Base-by-base conservation (phyloP, 2,113 vertebrate genomes). In the Pseudorasbora parva region DNA sequence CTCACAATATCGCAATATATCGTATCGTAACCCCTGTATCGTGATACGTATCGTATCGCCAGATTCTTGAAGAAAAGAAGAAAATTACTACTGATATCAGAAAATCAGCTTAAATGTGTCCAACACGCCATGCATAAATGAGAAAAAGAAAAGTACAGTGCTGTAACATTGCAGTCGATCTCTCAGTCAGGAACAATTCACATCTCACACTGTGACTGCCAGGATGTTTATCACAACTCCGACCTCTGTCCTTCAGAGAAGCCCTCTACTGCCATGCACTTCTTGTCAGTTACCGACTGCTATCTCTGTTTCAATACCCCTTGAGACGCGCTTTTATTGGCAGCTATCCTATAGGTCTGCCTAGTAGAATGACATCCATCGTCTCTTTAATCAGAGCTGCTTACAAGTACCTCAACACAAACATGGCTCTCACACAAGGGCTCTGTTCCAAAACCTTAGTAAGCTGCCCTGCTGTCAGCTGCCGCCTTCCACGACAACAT, bases 321-420 rank as follows among this genome's bases (percentile, higher is more conserved):
- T 83, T 15, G 72, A 59, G 86, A 78, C 2, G 8, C 5, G 7
- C 49, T 84, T 81, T 82, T 17, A 74, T 82, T 83, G 82, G 77
- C 77, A 69, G 59, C 14, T 47, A 19, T 83, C 79, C 64, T 64
- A 73, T 37, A 27, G 69, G 62, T 66, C 57, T 77, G 82, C 60
- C 66, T 47, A 1, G 30, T 11, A 57, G 33, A 78, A 81, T 84
- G 69, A 81, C 57, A 81, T 62, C 56, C 68, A 64, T 9, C n/a
- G 2, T 51, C 59, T 45, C 56, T 74, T 73, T 75, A 79, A 79
- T 73, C 77, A 81, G 59, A 68, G 19, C 30, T 68, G 72, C 72
- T 74, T 74, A 51, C 74, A 66, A 77, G 41, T 33, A 43, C 76
- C 49, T 82, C 60, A 78, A 27, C 73, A 51, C 60, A 81, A 15